phyloP scores from a whole-genome alignment of 1,140 invertebrate species.

The Maniola jurtina region DNA sequence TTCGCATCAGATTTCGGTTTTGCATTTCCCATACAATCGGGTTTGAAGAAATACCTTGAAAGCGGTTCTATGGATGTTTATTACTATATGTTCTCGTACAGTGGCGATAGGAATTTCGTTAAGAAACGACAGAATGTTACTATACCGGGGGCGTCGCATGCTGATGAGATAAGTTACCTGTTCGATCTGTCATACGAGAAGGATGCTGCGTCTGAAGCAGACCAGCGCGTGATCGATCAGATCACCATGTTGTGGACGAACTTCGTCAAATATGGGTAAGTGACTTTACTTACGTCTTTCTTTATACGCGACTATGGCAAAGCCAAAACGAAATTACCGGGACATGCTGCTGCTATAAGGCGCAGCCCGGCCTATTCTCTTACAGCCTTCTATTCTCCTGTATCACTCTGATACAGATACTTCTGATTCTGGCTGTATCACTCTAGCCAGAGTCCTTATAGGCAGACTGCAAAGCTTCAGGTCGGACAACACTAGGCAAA shows the following conservation, averaged over 20 bases:
- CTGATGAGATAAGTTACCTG: slow-evolving; percentile 45
- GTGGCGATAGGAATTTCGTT: slow-evolving; percentile 34
- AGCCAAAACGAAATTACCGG: too few relatives aligned
- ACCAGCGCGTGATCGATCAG: slow-evolving; percentile 44
- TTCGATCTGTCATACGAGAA: slow-evolving; percentile 38
- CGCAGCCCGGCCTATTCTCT: too few relatives aligned
- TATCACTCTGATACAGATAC: too few relatives aligned
- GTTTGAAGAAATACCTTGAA: slow-evolving; percentile 28
- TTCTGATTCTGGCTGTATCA: too few relatives aligned
- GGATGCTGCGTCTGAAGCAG: slow-evolving; percentile 26
- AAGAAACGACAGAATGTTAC: slow-evolving; percentile 30
- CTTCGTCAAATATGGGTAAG: slow-evolving; percentile 48
- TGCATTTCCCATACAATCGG: slow-evolving; percentile 28
- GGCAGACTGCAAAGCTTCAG: too few relatives aligned
- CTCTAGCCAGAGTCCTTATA: too few relatives aligned
- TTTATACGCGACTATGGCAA: too few relatives aligned
- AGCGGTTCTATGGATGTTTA: slow-evolving; percentile 31
- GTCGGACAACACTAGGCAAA: too few relatives aligned
- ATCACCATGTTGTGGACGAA: slow-evolving; percentile 45
- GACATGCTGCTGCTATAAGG: too few relatives aligned
- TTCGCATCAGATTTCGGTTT: slow-evolving; percentile 35
- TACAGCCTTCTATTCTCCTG: too few relatives aligned
- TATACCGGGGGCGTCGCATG: slow-evolving; percentile 33
- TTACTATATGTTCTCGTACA: slow-evolving; percentile 45
- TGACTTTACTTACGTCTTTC: slow-evolving; percentile 6